These are phyloP conservation scores for Pachypsylla venusta DNA, from an alignment of 1,140 invertebrate genomes.

Conservation along the genomic window DNA sequence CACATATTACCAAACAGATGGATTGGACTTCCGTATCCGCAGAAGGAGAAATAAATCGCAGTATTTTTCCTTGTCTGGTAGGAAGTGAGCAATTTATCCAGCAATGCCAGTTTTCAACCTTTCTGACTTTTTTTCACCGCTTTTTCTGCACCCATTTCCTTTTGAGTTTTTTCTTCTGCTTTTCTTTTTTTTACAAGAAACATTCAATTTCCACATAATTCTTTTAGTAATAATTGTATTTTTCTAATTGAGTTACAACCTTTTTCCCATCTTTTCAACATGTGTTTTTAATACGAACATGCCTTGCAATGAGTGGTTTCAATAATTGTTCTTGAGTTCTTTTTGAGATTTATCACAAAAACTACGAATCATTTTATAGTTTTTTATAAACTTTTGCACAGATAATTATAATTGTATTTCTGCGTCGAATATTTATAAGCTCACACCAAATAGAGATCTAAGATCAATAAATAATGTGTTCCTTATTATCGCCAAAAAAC, in stretches of 20 bases:
- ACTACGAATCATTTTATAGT: no score
- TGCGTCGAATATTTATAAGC: no score
- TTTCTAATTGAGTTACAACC: constrained; percentile 8
- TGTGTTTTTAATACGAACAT: no score
- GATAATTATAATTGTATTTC: no score
- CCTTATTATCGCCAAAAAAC: no score
- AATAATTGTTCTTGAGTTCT: no score
- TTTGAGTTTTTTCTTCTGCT: background rate
- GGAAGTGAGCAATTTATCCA: constrained; percentile 4
- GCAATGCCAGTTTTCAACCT: background rate
- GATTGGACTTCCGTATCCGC: constrained; percentile 5
- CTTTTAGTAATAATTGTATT: constrained; percentile 6
- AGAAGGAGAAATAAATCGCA: background rate
- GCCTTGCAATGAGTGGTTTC: no score
- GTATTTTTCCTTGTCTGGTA: background rate
- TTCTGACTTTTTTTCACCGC: background rate
- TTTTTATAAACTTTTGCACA: no score
- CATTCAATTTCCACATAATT: constrained; percentile 7
- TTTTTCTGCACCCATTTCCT: constrained; percentile 7
- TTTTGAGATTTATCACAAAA: no score
- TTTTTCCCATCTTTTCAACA: background rate
- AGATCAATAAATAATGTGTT: no score
- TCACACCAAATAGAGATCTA: no score
- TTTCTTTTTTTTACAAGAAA: background rate
- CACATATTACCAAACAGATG: background rate